Conservation (phyloP, 2,113 vertebrate species). For the Chascanopsetta lugubris region DNA sequence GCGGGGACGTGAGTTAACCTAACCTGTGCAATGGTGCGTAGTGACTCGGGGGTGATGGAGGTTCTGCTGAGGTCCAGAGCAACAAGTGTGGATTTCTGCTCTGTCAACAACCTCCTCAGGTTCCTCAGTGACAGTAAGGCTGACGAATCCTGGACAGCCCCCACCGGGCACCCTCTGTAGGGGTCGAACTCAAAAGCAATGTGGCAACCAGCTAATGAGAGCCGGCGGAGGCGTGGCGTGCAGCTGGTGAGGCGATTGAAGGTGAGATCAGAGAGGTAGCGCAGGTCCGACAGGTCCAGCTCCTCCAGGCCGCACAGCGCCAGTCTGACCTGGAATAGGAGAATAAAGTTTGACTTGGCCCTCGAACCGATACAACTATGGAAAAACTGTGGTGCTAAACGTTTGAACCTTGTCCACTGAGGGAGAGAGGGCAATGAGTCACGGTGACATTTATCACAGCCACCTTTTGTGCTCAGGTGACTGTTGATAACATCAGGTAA, state of each 20-base stretch:
- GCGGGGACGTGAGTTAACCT: not conserved
- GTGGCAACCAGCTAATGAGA: conserved; percentile 85
- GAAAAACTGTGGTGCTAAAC: not conserved
- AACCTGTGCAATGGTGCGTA: conserved; percentile 80
- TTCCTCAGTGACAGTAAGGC: conserved; percentile 83
- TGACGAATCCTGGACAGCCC: conserved; percentile 68
- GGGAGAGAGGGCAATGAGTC: not conserved
- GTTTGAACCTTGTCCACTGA: not conserved
- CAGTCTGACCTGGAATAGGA: conserved; percentile 59
- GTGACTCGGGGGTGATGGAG: conserved; percentile 78
- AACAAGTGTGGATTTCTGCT: conserved; percentile 71
- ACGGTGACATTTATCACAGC: not conserved
- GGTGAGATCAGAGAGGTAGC: conserved; percentile 83
- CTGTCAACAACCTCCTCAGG: conserved; percentile 76
- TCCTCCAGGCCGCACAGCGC: conserved; percentile 80
- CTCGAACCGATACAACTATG: conserved; percentile 6
- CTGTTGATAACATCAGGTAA: not conserved
- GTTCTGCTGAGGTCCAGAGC: conserved; percentile 85
- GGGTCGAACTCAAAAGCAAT: conserved; percentile 84
- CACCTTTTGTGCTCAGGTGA: not conserved
- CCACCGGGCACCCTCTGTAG: conserved; percentile 63
- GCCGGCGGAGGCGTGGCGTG: conserved; percentile 73
- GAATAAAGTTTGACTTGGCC: not conserved
- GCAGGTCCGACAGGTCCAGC: conserved; percentile 83
- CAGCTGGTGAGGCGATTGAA: conserved; percentile 85